Evolutionary conservation across 2,797 vertebrate genomes (phyloP).

Genomic region (Acanthurus leucopareius): DNA sequence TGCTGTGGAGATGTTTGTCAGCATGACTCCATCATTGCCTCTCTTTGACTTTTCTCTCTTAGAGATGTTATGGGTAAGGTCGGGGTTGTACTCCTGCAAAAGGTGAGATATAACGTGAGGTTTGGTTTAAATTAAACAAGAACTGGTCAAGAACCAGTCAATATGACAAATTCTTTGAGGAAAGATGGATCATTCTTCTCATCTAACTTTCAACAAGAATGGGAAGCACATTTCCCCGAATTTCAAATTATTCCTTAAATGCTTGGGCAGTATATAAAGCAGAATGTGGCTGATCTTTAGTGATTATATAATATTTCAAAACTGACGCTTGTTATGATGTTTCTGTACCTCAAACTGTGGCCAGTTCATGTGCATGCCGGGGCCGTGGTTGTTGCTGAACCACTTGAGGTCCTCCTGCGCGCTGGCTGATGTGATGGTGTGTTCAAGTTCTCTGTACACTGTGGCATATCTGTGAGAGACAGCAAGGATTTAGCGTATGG

Average conservation of each 20-base stretch:
- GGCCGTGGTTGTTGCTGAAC: constrained; percentile 92
- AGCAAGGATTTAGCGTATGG: neutral
- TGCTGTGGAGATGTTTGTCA: constrained; percentile 83
- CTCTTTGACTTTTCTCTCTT: constrained; percentile 93
- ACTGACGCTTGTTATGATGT: neutral
- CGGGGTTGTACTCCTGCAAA: constrained; percentile 94
- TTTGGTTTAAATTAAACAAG: neutral
- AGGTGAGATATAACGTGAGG: neutral
- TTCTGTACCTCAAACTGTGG: constrained; percentile 94
- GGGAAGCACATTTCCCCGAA: neutral
- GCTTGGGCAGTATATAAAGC: neutral
- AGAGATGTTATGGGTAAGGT: constrained; percentile 88
- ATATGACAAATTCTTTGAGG: too few relatives aligned
- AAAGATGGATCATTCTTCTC: neutral
- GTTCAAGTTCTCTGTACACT: constrained; percentile 94
- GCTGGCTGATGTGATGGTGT: constrained; percentile 89
- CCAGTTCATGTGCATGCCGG: constrained; percentile 98
- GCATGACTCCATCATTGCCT: constrained; percentile 85
- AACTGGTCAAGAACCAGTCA: too few relatives aligned
- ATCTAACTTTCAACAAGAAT: neutral
- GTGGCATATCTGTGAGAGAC: constrained; percentile 86
- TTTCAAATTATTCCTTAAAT: neutral
- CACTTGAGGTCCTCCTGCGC: constrained; percentile 94
- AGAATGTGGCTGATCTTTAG: neutral
- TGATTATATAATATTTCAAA: neutral